Base-by-base conservation (phyloP, 2,113 vertebrate species). In the Poecile atricapillus region DNA sequence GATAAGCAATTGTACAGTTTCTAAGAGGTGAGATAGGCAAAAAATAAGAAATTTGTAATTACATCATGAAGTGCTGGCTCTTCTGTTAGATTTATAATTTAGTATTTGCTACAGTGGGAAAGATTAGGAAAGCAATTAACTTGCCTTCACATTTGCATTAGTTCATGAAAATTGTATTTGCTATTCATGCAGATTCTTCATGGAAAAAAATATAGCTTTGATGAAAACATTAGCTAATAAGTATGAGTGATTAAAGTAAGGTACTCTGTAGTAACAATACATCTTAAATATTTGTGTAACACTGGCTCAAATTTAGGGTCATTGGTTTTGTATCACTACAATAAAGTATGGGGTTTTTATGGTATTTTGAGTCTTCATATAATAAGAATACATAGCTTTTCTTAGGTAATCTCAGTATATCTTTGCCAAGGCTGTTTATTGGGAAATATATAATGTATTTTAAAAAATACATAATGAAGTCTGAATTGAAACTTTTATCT, bases 81-180 rank as follows among this genome's bases (percentile, higher is more conserved):
- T 83, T 92, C 53, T 55, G 13, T 80, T 65, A 49, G 13, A 67
- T 95, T 74, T 82, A 90, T 96, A 13, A 8, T 87, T 70, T 9
- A 71, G n/a, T 83, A 77, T 81, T 96, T 97, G 75, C 71, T 95
- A 78, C 10, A 71, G 55, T 62, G 41, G 39, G 15, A 93, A 52
- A 41, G 56, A 46, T 75, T 41, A 76, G 24, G 75, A 93, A 85
- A 88, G 76, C n/a, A 82, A 33, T 95, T 82, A 73, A 58, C 37
- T 76, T 44, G 27, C 33, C 49, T 86, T 95, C 52, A 46, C 6
- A 23, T 89, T 59, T 35, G 6, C 56, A 37, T 56, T 93, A 56
- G 30, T 91, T 58, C 76, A 30, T 86, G 55, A 33, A 53, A 59
- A 44, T 58, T 41, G 18, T 86, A 43, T 50, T 75, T 80, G 6